phyloP scores from a whole-genome alignment of 1,140 invertebrate species.

The Bombus cullumanus region DNA sequence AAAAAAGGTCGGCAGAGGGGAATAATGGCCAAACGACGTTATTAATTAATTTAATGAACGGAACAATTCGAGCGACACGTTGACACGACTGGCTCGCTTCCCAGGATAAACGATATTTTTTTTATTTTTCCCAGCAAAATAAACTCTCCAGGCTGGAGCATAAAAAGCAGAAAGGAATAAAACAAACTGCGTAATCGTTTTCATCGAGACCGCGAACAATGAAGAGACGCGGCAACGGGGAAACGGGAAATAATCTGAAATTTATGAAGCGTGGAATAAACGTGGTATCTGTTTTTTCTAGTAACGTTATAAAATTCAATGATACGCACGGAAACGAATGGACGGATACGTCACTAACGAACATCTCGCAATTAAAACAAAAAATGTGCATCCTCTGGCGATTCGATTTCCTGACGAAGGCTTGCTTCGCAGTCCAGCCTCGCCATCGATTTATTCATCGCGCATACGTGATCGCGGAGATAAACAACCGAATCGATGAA shows the following conservation, averaged over 20 bases:
- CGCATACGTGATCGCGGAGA: constrained; percentile 2
- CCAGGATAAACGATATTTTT: constrained; percentile 5
- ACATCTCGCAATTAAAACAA: background rate
- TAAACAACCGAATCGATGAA: constrained; percentile 26
- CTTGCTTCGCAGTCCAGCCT: background rate
- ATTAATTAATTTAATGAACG: constrained; percentile 66
- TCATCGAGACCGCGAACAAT: constrained; percentile 29
- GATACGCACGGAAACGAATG: constrained; percentile 12
- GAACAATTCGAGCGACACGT: constrained; percentile 40
- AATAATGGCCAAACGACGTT: background rate
- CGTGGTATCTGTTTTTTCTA: constrained; percentile 14
- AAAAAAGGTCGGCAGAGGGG: background rate
- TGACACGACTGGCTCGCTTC: background rate
- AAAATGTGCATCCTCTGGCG: background rate
- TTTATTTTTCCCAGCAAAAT: background rate
- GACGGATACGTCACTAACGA: constrained; percentile 4
- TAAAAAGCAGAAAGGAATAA: background rate
- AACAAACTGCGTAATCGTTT: constrained; percentile 37
- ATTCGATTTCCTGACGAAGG: too few relatives aligned
- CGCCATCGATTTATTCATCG: constrained; percentile 3
- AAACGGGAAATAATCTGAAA: constrained; percentile 13
- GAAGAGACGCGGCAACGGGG: background rate
- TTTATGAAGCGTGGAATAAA: constrained; percentile 38
- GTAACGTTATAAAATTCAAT: constrained; percentile 39
- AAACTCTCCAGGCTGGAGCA: too few relatives aligned